Evolutionary conservation across 2,797 vertebrate genomes (phyloP).

Genomic region (Epinephelus malabaricus): DNA sequence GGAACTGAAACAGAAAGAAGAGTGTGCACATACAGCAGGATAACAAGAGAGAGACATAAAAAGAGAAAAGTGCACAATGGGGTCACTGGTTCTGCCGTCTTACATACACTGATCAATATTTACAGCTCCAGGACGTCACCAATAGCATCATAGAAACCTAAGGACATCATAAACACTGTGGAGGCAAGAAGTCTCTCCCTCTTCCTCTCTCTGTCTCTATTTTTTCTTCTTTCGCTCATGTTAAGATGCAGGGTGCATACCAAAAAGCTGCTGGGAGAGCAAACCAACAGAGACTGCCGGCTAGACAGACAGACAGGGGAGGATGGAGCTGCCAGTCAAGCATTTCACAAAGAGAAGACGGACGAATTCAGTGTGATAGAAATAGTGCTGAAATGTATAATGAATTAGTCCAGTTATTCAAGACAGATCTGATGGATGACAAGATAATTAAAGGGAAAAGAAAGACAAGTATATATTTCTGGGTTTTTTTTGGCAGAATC

Average conservation of each 20-base stretch:
- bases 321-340: conserved; percentile 12
- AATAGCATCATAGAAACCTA: neutral
- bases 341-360: conserved; percentile 8
- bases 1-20: conserved; percentile 1
- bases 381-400: neutral
- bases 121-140: conserved; percentile 4
- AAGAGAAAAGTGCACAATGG: neutral
- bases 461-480: neutral
- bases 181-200: neutral
- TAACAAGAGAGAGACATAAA: neutral
- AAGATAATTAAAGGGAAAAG: neutral
- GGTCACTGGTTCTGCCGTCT: neutral
- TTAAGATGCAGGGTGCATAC: conserved; percentile 20
- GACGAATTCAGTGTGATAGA: neutral
- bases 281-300: conserved; percentile 6
- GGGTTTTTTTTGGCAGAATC: too few species aligned
- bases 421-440: neutral
- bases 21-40: too few species aligned
- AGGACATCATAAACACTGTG: neutral
- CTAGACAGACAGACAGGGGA: conserved; percentile 23
- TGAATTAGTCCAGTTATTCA: neutral
- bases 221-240: neutral
- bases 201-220: neutral
- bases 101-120: conserved; percentile 21
- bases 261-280: conserved; percentile 32